A percentile compares a stretch with the other conserved stretches of the same genome.
These are phyloP conservation scores for Loris lydekkerianus DNA, from an alignment of 2,797 vertebrate species.

Conservation along the genomic window DNA sequence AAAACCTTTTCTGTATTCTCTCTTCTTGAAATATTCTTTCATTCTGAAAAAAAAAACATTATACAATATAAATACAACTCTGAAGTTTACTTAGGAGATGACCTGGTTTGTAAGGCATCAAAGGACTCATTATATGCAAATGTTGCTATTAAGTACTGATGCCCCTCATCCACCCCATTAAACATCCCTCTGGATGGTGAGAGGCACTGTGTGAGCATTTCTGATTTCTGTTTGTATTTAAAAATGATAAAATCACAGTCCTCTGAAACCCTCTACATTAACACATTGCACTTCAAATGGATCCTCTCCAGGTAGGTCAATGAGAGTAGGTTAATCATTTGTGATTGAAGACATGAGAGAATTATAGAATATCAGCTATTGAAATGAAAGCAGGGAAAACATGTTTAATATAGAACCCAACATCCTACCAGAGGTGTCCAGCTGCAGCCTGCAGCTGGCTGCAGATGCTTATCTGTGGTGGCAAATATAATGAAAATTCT, in stretches of 20 bases:
- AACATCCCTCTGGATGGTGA: neutral
- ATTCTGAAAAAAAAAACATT: neutral
- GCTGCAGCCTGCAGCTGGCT: too few species aligned
- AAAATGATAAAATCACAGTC: neutral
- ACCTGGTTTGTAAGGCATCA: neutral
- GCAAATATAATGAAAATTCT: too few species aligned
- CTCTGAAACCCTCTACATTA: neutral
- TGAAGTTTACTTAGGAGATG: neutral
- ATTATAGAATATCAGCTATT: neutral
- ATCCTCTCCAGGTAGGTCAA: slow-evolving; percentile 10
- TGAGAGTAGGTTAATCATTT: neutral
- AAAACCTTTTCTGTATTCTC: neutral
- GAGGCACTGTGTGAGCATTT: neutral
- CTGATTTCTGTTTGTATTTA: neutral
- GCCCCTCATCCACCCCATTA: neutral
- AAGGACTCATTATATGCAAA: neutral
- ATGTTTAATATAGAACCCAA: neutral
- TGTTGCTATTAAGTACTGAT: neutral
- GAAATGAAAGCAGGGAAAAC: slow-evolving; percentile 1
- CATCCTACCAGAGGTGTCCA: neutral
- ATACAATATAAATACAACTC: neutral
- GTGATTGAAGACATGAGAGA: neutral
- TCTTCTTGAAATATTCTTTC: neutral
- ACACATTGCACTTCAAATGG: neutral
- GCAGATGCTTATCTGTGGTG: too few species aligned